Base-by-base conservation (phyloP, 2,113 vertebrate species). In the Cairina moschata region DNA sequence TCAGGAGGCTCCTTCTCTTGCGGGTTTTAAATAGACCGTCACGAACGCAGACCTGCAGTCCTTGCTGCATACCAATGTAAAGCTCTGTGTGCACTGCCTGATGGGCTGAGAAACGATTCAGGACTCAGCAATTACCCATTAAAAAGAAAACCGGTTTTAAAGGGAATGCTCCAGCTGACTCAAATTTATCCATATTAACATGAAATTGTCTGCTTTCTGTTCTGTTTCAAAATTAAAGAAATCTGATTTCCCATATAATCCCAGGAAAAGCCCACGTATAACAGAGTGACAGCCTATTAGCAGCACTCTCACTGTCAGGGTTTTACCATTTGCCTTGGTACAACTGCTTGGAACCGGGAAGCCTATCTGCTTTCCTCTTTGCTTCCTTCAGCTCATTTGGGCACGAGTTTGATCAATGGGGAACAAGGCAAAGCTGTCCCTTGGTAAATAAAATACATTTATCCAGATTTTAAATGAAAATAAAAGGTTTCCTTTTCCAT, bases 1-100 rank as follows among this genome's bases (percentile, higher is more conserved):
- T 62, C 67, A 44, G 94, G 59, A 96, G 84, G 96, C 26, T 96
- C 88, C 89, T 96, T 80, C 82, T 93, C 76, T 42, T 72, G 83
- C 34, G 20, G 74, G 77, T 92, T 96, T 97, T 94, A 96, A 97
- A 96, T 74, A 96, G 86, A 50, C 88, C 81, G 84, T 93, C 95
- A 96, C 55, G 32, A 92, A 60, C 7, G 71, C 85, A 96, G 91
- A 90, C 90, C 75, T 88, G 66, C 55, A 31, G 83, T 90, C 90
- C 71, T 18, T 87, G 75, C 81, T 34, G 62, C 91, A 97, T 87
- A 91, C 69, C 65, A 92, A 71, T 77, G 40, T 12, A 58, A n/a
- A 85, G 90, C 58, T 89, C 58, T 8, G 20, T 1, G 4, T 46
- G 65, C 83, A 40, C 59, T 56, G 36, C n/a, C 55, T n/a, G 65